A percentile compares a stretch with the other conserved stretches of the same genome.
Evolutionary conservation across 2,113 vertebrate genomes (phyloP).

Genomic region (Lamprologus tigripictilis): DNA sequence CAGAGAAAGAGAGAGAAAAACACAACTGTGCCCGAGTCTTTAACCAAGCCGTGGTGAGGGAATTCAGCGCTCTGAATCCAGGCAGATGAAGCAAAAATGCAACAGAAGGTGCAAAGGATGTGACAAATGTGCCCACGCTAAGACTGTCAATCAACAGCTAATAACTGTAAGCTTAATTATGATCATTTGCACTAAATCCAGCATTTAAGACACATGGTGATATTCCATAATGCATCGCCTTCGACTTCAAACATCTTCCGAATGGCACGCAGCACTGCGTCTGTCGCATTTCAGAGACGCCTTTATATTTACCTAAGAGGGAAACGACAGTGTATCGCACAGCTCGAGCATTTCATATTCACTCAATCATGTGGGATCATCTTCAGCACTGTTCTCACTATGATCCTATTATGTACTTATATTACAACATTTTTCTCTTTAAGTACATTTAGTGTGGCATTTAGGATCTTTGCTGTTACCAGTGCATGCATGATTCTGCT

Average conservation of each 20-base stretch:
- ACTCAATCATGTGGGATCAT: not conserved
- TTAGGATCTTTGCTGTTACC: not conserved
- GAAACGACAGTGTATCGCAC: not conserved
- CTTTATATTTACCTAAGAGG: not conserved
- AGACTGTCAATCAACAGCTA: not conserved
- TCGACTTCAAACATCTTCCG: not conserved
- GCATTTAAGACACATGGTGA: not conserved
- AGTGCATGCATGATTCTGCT: not conserved
- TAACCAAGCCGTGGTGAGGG: not conserved
- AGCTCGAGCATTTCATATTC: not conserved
- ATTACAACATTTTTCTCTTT: not conserved
- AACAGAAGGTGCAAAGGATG: not conserved
- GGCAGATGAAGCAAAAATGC: not conserved
- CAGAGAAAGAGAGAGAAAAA: not conserved
- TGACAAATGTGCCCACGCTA: not conserved
- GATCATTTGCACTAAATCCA: not conserved
- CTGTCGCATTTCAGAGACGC: not conserved
- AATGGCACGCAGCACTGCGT: not conserved
- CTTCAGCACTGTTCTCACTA: not conserved
- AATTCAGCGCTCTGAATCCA: not conserved
- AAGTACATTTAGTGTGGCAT: not conserved
- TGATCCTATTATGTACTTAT: not conserved
- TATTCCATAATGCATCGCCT: not conserved
- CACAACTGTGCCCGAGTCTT: not conserved
- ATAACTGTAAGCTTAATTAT: not conserved